Conservation (phyloP, 2,888 invertebrate genomes). For the Lasius platythorax region DNA sequence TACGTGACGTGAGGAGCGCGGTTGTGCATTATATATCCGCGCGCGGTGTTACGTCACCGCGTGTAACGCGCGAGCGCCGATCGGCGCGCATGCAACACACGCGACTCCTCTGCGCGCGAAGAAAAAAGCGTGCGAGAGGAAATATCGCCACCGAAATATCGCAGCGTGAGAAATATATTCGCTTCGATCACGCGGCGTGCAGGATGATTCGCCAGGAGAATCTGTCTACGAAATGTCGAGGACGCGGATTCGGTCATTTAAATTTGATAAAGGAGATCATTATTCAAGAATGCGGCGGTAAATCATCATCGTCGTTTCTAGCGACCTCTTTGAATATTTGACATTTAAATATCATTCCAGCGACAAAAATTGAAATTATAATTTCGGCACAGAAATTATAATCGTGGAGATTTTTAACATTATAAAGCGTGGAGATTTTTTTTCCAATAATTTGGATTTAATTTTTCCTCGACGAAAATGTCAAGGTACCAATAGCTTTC, state of each 20-base stretch:
- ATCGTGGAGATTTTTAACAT: no score
- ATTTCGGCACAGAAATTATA: background rate
- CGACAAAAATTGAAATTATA: constrained; percentile 9
- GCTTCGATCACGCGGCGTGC: background rate
- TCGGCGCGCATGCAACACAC: constrained; percentile 65
- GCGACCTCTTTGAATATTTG: constrained; percentile 6
- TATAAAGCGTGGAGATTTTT: background rate
- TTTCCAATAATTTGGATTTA: constrained; percentile 1
- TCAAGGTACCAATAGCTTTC: background rate
- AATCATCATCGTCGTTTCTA: background rate
- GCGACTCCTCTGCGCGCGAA: constrained; percentile 26
- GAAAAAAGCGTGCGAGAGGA: constrained; percentile 55
- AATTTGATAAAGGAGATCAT: background rate
- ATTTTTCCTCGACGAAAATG: constrained; percentile 11
- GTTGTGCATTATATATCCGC: constrained; percentile 71
- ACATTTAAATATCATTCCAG: constrained; percentile 21
- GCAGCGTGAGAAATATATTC: constrained; percentile 29
- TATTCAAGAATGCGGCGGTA: background rate
- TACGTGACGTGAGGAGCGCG: constrained; percentile 78
- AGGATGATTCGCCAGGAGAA: background rate
- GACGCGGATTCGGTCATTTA: constrained; percentile 1
- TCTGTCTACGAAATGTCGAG: constrained; percentile 29
- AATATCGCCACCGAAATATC: constrained; percentile 57
- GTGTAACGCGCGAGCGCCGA: constrained; percentile 66
- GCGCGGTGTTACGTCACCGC: constrained; percentile 71